A percentile compares a stretch with the other conserved stretches of the same genome.
Evolutionary conservation across 2,797 vertebrate genomes (phyloP).

Genomic region (Agapornis canus): DNA sequence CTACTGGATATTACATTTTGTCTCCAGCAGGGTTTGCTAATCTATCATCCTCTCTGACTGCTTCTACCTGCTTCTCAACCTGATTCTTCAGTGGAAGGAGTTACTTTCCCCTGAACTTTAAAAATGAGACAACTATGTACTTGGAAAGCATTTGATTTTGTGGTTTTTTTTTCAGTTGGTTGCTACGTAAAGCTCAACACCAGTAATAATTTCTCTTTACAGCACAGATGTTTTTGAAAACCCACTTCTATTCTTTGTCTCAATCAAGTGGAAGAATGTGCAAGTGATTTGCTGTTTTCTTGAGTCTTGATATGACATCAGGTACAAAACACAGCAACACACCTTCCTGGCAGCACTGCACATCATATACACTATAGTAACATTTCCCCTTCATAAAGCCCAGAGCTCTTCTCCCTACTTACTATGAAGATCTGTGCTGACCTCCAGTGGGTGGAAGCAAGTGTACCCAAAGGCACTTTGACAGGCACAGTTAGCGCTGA

Average conservation of each 20-base stretch:
- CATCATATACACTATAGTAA: not conserved
- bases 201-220: not conserved
- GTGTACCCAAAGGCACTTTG: not conserved
- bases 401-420: not conserved
- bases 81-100: not conserved
- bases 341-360: not conserved
- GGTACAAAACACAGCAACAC: not conserved
- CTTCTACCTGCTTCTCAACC: not conserved
- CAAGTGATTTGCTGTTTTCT: not conserved
- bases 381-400: not conserved
- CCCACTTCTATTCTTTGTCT: not conserved
- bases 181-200: not conserved
- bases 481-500: not conserved
- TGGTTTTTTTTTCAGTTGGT: not conserved
- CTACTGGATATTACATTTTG: not conserved
- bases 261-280: not conserved
- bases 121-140: not conserved
- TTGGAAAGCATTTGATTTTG: not conserved
- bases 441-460: constrained; percentile 51
- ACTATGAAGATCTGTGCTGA: constrained; percentile 47
- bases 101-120: not conserved
- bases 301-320: not conserved
- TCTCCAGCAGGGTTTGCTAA: not conserved
- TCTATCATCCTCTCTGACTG: not conserved
- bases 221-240: not conserved